Conservation (phyloP, 2,113 vertebrate genomes). For the Steatornis caripensis region DNA sequence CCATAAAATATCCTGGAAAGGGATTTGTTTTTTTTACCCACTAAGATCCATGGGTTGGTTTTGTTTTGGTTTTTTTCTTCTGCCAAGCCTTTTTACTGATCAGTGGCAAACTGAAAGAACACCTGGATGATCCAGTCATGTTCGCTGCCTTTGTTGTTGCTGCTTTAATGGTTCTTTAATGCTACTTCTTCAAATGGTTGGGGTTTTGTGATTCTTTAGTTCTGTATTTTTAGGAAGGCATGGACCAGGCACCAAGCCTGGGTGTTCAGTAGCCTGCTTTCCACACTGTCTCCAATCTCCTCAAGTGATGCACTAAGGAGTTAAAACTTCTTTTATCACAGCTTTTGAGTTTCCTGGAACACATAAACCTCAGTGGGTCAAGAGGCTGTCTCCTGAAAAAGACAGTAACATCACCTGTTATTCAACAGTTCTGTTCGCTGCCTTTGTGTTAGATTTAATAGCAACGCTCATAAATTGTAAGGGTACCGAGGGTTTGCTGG, state of each 20-base stretch:
- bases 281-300: not conserved
- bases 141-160: not conserved
- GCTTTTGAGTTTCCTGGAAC: not conserved
- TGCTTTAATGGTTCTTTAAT: too few species aligned
- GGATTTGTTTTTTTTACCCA: not conserved
- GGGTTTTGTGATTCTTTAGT: not conserved
- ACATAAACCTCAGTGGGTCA: not conserved
- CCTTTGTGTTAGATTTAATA: not conserved
- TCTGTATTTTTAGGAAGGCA: not conserved
- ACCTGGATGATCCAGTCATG: accelerated
- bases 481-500: not conserved
- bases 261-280: not conserved
- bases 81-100: not conserved
- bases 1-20: not conserved
- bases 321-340: not conserved
- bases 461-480: not conserved
- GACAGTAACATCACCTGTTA: not conserved
- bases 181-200: not conserved
- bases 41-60: not conserved
- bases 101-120: not conserved
- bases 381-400: not conserved
- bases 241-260: too few species aligned
- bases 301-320: not conserved
- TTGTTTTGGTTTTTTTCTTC: not conserved
- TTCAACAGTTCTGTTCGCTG: not conserved